Base-by-base conservation (phyloP, 2,888 invertebrate species). In the Venustoraphidia nigricollis region DNA sequence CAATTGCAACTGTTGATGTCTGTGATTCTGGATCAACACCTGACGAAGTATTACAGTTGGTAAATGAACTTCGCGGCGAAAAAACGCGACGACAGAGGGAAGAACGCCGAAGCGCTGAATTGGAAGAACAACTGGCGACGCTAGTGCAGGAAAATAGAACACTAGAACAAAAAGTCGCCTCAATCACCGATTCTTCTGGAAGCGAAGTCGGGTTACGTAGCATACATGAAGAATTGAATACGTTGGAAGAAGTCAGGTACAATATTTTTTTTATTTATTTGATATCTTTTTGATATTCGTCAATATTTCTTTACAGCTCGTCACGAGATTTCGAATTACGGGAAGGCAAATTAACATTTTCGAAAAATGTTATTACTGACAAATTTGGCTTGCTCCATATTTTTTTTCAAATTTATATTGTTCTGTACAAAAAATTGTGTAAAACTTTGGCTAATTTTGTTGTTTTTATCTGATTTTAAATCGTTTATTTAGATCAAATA, bases 181-280 rank as follows among this genome's bases (percentile, higher is more conserved):
- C 27, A 6, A 71, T 75, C 54, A 72, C 77, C 55, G 72, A 77
- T 68, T 73, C 74, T 53, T 76, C 73, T 55, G 66, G 71, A 46
- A 74, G 76, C 60, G 84, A 83, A 46, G 81, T 84, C 55, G 84
- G 86, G 60, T 81, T 86, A 63, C 86, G 84, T 63, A 83, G 80
- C 47, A 77, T 85, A 67, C 87, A 89, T 56, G 88, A 89, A 59
- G 89, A 89, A 65, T 77, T 89, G 58, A 81, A 79, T 47, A 82
- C 85, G 54, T 73, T 88, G 56, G 88, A 89, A 62, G 88, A 89
- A 83, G 85, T 88, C 56, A 78, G 87, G 85, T 86, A 70, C 63
- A 64, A n/a, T n/a, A n/a, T n/a, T 53, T 45, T 17, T 47, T 34
- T 41, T 34, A 44, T 47, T 46, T n/a, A 44, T 36, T 46, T 14